Evolutionary conservation across 1,140 invertebrate genomes (phyloP).

Genomic region (Hypsibius dujardini): DNA sequence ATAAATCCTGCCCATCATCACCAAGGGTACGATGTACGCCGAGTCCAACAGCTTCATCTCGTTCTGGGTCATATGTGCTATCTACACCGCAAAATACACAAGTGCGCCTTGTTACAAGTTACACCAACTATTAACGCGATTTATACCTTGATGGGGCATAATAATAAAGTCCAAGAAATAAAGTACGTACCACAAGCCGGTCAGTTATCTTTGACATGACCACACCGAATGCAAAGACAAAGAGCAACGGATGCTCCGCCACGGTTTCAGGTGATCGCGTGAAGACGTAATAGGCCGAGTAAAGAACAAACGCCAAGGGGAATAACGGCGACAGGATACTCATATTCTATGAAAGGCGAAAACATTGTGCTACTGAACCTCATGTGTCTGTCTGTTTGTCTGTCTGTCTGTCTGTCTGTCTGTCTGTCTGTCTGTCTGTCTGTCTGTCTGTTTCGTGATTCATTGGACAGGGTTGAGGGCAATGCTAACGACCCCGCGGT

Average conservation of each 20-base stretch:
- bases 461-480: too few species aligned
- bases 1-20: constrained; percentile 95
- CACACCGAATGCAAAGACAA: constrained; percentile 83
- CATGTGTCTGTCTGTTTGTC: too few species aligned
- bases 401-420: too few species aligned
- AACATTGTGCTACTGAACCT: constrained; percentile 16
- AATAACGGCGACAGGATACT: constrained; percentile 90
- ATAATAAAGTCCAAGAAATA: too few species aligned
- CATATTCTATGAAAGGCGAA: constrained; percentile 51
- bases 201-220: constrained; percentile 90
- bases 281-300: constrained; percentile 81
- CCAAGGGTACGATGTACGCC: constrained; percentile 67
- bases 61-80: constrained; percentile 97
- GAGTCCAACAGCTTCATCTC: constrained; percentile 91
- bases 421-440: too few species aligned
- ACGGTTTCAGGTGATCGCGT: constrained; percentile 70
- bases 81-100: constrained; percentile 52
- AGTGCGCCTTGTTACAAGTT: too few species aligned
- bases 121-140: too few species aligned
- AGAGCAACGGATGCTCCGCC: constrained; percentile 73
- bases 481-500: too few species aligned
- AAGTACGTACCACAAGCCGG: constrained; percentile 70
- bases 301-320: constrained; percentile 69
- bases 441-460: too few species aligned
- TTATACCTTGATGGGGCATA: too few species aligned